Percentiles rank a stretch among this genome's conserved stretches.
Evolutionary conservation across 2,888 invertebrate genomes (phyloP).

Genomic region (Plemyria rubiginata): DNA sequence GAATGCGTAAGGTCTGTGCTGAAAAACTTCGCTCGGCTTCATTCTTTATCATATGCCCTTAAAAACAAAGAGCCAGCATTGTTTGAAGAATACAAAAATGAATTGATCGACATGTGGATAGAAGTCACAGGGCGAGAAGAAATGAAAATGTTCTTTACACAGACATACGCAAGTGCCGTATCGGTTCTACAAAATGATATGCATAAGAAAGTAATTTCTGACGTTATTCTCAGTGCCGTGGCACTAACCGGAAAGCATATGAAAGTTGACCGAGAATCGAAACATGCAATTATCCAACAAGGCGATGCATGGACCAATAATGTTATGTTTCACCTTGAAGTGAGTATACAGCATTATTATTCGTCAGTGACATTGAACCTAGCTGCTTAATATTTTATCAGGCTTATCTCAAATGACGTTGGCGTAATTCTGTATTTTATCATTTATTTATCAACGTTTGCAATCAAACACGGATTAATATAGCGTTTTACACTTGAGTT

Average conservation of each 20-base stretch:
- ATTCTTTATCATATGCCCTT: constrained; percentile 45
- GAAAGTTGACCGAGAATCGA: constrained; percentile 37
- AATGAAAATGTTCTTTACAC: background rate
- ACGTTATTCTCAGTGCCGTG: background rate
- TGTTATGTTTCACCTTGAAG: constrained; percentile 52
- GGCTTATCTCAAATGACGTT: too few species aligned
- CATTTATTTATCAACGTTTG: too few species aligned
- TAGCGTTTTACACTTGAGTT: too few species aligned
- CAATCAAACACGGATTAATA: too few species aligned
- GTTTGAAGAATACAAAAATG: constrained; percentile 36
- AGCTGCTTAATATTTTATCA: too few species aligned
- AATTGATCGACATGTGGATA: constrained; percentile 38
- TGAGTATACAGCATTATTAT: constrained; percentile 27
- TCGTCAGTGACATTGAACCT: background rate
- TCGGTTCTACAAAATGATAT: constrained; percentile 33
- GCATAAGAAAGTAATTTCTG: constrained; percentile 30
- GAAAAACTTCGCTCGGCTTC: constrained; percentile 45
- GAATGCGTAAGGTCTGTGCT: constrained; percentile 47
- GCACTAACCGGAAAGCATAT: constrained; percentile 28
- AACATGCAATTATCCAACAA: constrained; percentile 50
- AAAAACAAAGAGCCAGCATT: constrained; percentile 47
- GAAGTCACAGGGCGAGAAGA: constrained; percentile 9
- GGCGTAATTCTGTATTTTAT: too few species aligned
- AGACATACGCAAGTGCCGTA: constrained; percentile 2
- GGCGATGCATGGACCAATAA: constrained; percentile 60